Base-by-base conservation (phyloP, 2,888 invertebrate genomes). In the Tachina lurida region DNA sequence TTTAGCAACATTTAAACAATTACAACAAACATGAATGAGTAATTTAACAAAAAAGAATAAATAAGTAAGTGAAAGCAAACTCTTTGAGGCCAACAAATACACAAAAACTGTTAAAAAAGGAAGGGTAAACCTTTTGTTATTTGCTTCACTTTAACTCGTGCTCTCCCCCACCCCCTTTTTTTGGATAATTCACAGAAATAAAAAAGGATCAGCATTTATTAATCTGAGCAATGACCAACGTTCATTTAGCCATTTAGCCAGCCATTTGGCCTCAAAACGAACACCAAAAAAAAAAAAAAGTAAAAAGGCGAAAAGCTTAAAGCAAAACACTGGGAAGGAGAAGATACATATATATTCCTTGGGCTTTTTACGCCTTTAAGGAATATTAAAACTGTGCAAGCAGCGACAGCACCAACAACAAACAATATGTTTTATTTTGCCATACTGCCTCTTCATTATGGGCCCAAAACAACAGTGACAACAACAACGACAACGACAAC, bases 1-100 rank as follows among this genome's bases (percentile, higher is more conserved):
- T 86, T 86, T 83, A 79, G 79, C 67, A 83, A 73, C 76, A 83
- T 73, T 83, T 83, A 76, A 86, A 86, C 83, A 86, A 86, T 86
- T 83, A 83, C 86, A 83, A 73, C 70, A 80, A 31, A 76, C 71
- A 79, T 83, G 39, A 83, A 80, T 67, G 79, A 83, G 62, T 73
- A 75, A 79, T 76, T 83, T 52, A 76, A 73, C 58, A 62, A 54
- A 68, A 52, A 71, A 22, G 58, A 19, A 22, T 41, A 68, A 41
- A 47, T 78, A 71, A 49, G 56, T 54, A 49, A 76, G 15, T 9
- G 15, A 22, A 65, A 47, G 65, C n/a, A 17, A 49, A 54, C 5
- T 54, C 58, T 15, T 39, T 17, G 4, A 54, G 41, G 10, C 17
- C 41, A 62, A 54, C 31, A 62, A 39, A 31, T 39, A 63, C n/a